Evolutionary conservation across 1,140 invertebrate species (phyloP).

Genomic region (Drosophila arizonae): DNA sequence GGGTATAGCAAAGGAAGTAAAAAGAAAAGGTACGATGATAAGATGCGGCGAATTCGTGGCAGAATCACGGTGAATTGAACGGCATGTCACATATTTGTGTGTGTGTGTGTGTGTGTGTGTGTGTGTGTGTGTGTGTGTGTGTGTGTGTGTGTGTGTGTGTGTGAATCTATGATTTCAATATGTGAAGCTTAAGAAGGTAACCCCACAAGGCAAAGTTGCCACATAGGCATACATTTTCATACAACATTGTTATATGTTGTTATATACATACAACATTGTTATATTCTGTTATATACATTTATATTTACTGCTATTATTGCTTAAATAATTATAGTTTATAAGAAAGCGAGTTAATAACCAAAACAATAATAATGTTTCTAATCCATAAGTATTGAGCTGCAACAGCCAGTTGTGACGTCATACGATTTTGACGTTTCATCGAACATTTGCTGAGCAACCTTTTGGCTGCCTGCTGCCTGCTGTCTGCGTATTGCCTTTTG

Average conservation of each 20-base stretch:
- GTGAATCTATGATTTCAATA: too few species aligned
- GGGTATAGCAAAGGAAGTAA: neutral
- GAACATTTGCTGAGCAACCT: neutral
- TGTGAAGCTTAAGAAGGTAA: neutral
- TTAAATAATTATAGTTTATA: too few species aligned
- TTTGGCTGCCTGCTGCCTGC: neutral
- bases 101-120: neutral
- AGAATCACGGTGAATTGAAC: neutral
- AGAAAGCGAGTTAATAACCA: too few species aligned
- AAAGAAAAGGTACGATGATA: neutral
- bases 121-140: neutral
- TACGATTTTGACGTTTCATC: too few species aligned
- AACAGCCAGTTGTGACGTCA: too few species aligned
- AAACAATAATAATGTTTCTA: neutral
- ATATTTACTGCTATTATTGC: too few species aligned
- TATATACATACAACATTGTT: too few species aligned
- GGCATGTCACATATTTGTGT: too few species aligned
- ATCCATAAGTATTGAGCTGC: neutral
- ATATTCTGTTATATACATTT: too few species aligned
- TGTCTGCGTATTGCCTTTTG: neutral
- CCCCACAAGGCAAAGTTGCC: neutral
- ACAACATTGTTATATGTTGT: too few species aligned
- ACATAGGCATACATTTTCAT: neutral
- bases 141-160: neutral
- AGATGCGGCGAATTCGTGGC: conserved; percentile 26